Conservation (phyloP, 1,140 invertebrate genomes). For the Paracyclopina nana region DNA sequence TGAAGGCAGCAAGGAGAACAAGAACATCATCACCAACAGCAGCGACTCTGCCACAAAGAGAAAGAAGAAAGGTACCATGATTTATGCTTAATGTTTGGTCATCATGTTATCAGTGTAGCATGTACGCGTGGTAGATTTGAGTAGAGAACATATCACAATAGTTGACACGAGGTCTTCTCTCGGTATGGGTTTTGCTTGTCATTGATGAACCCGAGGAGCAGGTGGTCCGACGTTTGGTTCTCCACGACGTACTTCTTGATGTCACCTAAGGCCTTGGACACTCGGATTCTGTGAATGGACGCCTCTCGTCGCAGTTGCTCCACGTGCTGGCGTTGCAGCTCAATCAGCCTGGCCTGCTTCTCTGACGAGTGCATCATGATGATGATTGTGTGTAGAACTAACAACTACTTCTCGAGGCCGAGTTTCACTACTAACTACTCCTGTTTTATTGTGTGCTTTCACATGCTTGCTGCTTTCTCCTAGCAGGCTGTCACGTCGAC, state of each 20-base stretch:
- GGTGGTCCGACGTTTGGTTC: neutral
- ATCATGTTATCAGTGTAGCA: too few species aligned
- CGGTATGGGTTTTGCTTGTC: too few species aligned
- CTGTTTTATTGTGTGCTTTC: neutral
- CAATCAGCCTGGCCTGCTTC: constrained; percentile 24
- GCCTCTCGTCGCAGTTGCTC: too few species aligned
- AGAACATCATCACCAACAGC: neutral
- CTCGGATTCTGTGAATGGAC: neutral
- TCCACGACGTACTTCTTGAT: neutral
- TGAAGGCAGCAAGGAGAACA: neutral
- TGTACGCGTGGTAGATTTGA: too few species aligned
- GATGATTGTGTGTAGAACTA: constrained; percentile 23
- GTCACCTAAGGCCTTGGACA: neutral
- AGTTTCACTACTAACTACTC: neutral
- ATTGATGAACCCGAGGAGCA: neutral
- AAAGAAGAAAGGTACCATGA: too few species aligned
- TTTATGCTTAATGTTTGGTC: too few species aligned
- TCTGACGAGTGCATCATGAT: constrained; percentile 28
- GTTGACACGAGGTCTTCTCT: too few species aligned
- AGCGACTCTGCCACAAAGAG: too few species aligned
- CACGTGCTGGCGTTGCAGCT: too few species aligned
- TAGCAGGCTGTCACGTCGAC: neutral
- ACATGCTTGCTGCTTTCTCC: neutral
- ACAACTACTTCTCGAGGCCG: neutral
- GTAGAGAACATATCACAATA: too few species aligned